Conservation (phyloP, 2,888 invertebrate genomes). For the Petrophora chlorosata region DNA sequence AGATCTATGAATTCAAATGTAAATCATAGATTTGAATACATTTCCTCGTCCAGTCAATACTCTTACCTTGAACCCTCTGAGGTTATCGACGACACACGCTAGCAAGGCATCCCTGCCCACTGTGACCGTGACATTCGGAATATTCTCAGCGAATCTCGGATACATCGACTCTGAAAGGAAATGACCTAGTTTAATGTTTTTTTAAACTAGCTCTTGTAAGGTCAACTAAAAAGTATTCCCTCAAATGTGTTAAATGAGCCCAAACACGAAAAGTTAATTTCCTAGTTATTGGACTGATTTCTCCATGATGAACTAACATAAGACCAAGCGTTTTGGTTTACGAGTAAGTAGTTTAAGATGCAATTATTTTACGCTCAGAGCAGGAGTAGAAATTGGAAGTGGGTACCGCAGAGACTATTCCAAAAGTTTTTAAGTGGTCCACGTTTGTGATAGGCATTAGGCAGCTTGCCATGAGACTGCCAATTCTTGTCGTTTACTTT, state of each 20-base stretch:
- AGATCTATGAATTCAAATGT: background rate
- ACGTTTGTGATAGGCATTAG: conserved; percentile 13
- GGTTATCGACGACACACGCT: conserved; percentile 94
- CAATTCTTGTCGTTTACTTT: no score
- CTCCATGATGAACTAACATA: no score
- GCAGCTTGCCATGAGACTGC: conserved; percentile 15
- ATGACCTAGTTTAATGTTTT: background rate
- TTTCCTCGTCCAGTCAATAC: background rate
- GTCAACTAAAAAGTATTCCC: no score
- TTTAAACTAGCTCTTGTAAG: no score
- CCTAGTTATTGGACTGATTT: no score
- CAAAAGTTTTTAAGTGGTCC: conserved; percentile 11
- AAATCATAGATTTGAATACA: background rate
- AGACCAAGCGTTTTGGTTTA: no score
- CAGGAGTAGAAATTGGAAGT: conserved; percentile 12
- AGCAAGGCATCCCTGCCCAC: conserved; percentile 93
- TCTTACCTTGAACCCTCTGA: conserved; percentile 92
- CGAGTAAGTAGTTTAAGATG: no score
- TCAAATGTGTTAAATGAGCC: no score
- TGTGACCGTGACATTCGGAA: conserved; percentile 95
- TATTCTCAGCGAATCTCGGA: conserved; percentile 94
- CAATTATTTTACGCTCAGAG: no score
- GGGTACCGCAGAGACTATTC: conserved; percentile 6
- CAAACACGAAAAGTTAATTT: no score
- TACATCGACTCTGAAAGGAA: conserved; percentile 85